Evolutionary conservation across 2,113 vertebrate genomes (phyloP).

Genomic region (Oryzias woworae): DNA sequence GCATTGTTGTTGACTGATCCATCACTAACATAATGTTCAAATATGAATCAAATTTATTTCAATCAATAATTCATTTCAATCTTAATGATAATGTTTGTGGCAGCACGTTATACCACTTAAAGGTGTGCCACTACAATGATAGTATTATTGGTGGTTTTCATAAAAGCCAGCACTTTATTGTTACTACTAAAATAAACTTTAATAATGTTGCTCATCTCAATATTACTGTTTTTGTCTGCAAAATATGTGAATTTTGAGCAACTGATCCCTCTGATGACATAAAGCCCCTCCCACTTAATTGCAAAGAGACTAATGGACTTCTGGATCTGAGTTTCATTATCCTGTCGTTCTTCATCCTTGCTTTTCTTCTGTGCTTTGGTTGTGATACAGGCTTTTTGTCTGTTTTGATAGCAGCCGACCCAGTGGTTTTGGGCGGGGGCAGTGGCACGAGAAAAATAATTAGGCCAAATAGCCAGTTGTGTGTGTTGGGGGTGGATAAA

Average conservation of each 20-base stretch:
- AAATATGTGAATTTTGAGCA: no score
- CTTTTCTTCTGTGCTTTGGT: background rate
- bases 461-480: conserved; percentile 34
- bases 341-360: conserved; percentile 2
- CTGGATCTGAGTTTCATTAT: conserved; percentile 9
- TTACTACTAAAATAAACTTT: no score
- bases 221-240: no score
- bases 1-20: background rate
- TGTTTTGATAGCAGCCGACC: conserved; percentile 21
- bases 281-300: conserved; percentile 25
- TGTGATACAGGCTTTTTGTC: conserved; percentile 1
- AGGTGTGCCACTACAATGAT: no score
- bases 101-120: no score
- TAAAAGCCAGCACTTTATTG: no score
- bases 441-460: conserved; percentile 32
- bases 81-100: background rate
- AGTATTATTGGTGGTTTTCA: no score
- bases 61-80: background rate
- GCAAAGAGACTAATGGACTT: conserved; percentile 26
- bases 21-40: background rate
- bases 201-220: no score
- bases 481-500: conserved; percentile 38
- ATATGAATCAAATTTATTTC: no score
- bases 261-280: conserved; percentile 2
- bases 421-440: conserved; percentile 13